Base-by-base conservation (phyloP, 2,888 invertebrate genomes). In the Petrophora chlorosata region DNA sequence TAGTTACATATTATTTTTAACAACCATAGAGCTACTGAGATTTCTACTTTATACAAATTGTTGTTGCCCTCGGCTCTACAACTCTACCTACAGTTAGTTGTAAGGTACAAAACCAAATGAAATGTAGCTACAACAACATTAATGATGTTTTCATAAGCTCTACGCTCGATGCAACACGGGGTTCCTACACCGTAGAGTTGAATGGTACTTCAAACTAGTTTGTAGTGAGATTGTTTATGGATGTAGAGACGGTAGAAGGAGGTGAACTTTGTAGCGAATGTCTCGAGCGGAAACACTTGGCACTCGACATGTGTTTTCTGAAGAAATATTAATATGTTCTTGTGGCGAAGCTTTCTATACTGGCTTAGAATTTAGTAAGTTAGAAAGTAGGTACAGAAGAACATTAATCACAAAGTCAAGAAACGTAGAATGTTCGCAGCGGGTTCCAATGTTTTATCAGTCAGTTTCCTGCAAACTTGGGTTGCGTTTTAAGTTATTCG, bases 171-270 rank as follows among this genome's bases (percentile, higher is more conserved):
- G 10, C 23, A 12, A 5, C 32, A 41, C 16, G 12, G 10, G 3
- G 25, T 10, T 10, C 25, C 10, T 25, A 25, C 10, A 10, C 7
- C n/a, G 39, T 15, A 9, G 10, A 23, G 15, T 38, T 15, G 48
- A 30, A 28, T 28, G 38, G 43, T 38, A 23, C 48, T 49, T 33
- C 10, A 49, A 49, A 43, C 48, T 26, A 36, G 42, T 49, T 49
- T 33, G 22, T 38, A 19, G 42, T 22, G 16, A 35, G 19, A 23
- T 12, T 41, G 41, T 47, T 46, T 33, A 33, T 25, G 9, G 13
- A 5, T 12, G 10, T 26, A 15, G 22, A 32, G 30, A 16, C 29
- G 29, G 28, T 14, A 22, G 25, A 28, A n/a, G 28, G 10, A 26
- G 16, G 14, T 16, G 30, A 33, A 29, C 29, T 23, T 3, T 33